Percentiles rank a stretch among this genome's conserved stretches.
These are phyloP conservation scores for Aphaenogaster floridana DNA, from an alignment of 1,140 invertebrate genomes.

Conservation along the genomic window DNA sequence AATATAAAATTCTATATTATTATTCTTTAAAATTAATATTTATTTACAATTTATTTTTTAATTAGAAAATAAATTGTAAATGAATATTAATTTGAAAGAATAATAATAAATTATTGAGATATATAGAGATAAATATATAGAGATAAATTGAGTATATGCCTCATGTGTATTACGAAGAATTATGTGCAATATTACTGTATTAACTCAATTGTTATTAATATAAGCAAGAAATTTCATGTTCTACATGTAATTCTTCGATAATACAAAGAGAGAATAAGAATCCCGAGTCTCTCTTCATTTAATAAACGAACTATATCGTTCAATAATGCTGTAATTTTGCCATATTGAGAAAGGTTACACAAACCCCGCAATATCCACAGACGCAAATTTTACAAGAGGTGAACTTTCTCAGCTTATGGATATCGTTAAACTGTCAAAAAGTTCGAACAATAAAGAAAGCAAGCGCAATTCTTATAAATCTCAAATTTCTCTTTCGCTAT, in stretches of 20 bases:
- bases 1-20: not conserved
- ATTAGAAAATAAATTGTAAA: constrained; percentile 7
- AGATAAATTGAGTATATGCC: not conserved
- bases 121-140: not conserved
- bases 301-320: not conserved
- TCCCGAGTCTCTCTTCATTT: not conserved
- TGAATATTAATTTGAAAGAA: not conserved
- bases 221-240: not conserved
- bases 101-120: not conserved
- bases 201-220: not conserved
- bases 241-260: not conserved
- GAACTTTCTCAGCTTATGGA: not conserved
- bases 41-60: not conserved
- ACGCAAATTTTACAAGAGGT: not conserved
- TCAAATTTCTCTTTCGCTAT: not conserved
- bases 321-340: not conserved
- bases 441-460: constrained; percentile 27
- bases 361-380: not conserved
- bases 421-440: constrained; percentile 40
- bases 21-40: not conserved
- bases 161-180: not conserved
- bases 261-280: not conserved
- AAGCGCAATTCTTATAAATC: not conserved
- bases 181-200: not conserved
- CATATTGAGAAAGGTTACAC: constrained; percentile 7